Evolutionary conservation across 1,140 invertebrate species (phyloP), one percentile per base, ranked within the genome.

Genomic region (Nasonia vitripennis): DNA sequence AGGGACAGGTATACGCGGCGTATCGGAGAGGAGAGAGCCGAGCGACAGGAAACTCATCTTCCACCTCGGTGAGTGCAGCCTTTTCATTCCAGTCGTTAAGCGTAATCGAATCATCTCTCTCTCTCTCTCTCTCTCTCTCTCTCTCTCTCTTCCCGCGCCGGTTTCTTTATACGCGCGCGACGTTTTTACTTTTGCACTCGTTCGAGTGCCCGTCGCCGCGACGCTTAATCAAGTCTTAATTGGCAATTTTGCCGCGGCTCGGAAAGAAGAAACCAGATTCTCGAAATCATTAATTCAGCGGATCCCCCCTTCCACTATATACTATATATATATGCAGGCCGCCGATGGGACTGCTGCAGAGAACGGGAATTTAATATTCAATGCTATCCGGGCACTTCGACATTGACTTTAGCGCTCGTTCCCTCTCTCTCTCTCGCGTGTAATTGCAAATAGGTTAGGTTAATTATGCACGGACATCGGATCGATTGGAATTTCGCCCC

Each of bases 51-150:
- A 81, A 37, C 84, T 85, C 84, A 77, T 85, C 84, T 85, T 85
- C 84, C 78, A 78, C 37, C 10, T 85, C 79, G 84, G 84, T 85
- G 84, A 85, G 84, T 85, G 78, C 14, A 23, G 34, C 37, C 20
- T 70, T 85, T 85, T 45, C 78, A 85, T 85, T 85, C 78, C 83
- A 85, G 83, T 80, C 84, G 84, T 85, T 85, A 55, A 34, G 70
- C 68, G 71, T 85, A 85, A 85, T 85, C 84, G 84, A 85, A 85
- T 85, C 45, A 85, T 14, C 48, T 14, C 37, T 45, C 2, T 48
- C 23, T 37, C 62, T n/a, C 27, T 27, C 27, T 27, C 27, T 27
- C 41, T 27, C 23, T 14, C 48, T 14, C 37, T 45, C 2, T 48
- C 23, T 37, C 62, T n/a, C 27, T 27, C 27, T 27, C 27, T 27